Evolutionary conservation across 2,113 vertebrate species (phyloP), one percentile per base, ranked within the genome.

Genomic region (Forbesichthys agassizii): DNA sequence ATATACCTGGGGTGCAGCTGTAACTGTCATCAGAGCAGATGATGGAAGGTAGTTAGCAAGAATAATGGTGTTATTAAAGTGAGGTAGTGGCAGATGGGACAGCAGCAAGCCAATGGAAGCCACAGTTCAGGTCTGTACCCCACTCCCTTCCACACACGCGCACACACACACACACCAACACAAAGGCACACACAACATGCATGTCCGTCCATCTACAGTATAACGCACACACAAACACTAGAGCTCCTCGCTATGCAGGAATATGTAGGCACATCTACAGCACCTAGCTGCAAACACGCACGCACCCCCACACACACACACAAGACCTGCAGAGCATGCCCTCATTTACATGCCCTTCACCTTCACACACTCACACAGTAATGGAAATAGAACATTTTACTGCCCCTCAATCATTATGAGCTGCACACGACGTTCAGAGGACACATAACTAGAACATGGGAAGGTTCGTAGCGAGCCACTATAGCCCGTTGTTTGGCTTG

Each of bases 51-150:
- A 67, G 61, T 84, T 84, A 68, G 76, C 33, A 56, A 79, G 74
- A 82, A 74, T 79, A 83, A 84, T 79, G 77, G 66, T 64, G 79
- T 88, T 87, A 84, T 86, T 88, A 69, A 77, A 84, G 68, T 89
- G 88, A 90, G 75, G 88, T 84, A 77, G 88, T 85, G 74, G 69
- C 75, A 84, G 78, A 79, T 71, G 71, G 69, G 73, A 55, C 13
- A 42, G 10, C 9, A 4, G 6, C 49, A 13, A 46, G 51, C 69
- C 76, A 80, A 61, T 69, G 68, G 63, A 36, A 70, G 61, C 11
- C 47, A 62, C 51, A 51, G 48, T 76, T 16, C 20, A 61, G 61
- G 52, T 60, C 59, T 68, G 54, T 56, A 16, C 54, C 5, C 48
- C 51, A 11, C 48, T n/a, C 14, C n/a, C 9, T n/a, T 51, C 42